These are phyloP conservation scores for Lepidotrigona ventralis DNA, from an alignment of 1,140 invertebrate species.

Conservation along the genomic window DNA sequence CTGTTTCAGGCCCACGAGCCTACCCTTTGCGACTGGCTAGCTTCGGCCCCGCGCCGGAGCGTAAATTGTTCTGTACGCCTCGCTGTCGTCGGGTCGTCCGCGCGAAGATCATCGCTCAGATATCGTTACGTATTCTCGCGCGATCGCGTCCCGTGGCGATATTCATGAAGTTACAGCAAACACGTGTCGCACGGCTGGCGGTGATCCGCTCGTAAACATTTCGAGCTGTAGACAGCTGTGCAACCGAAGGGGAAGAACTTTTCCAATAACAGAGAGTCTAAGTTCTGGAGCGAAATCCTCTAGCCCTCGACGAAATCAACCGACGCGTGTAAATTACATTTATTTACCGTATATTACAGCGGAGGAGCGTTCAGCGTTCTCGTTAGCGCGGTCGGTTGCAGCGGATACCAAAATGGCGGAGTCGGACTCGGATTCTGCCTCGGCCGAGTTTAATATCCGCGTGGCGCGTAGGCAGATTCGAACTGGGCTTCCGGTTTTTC, in stretches of 20 bases:
- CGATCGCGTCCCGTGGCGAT: slow-evolving; percentile 12
- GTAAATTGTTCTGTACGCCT: slow-evolving; percentile 13
- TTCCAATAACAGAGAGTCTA: slow-evolving; percentile 18
- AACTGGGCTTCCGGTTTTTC: neutral
- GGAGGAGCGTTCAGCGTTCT: neutral
- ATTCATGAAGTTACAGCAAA: slow-evolving; percentile 40
- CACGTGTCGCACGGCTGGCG: slow-evolving; percentile 5
- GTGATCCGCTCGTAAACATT: slow-evolving; percentile 49
- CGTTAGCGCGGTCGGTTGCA: neutral
- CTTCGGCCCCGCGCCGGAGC: neutral
- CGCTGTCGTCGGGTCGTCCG: neutral
- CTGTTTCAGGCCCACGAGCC: neutral
- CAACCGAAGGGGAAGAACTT: slow-evolving; percentile 14
- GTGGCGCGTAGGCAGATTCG: neutral
- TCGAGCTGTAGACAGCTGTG: slow-evolving; percentile 11
- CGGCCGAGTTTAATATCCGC: neutral
- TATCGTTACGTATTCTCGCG: slow-evolving; percentile 51
- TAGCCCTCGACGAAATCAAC: neutral
- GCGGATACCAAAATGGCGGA: neutral
- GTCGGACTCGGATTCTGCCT: too few relatives aligned
- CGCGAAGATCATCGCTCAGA: slow-evolving; percentile 37
- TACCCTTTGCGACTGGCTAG: neutral
- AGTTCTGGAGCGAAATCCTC: slow-evolving; percentile 24
- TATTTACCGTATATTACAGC: too few relatives aligned
- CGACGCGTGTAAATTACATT: slow-evolving; percentile 9